Evolutionary conservation across 2,797 vertebrate species (phyloP).

Genomic region (Eulemur mongoz): DNA sequence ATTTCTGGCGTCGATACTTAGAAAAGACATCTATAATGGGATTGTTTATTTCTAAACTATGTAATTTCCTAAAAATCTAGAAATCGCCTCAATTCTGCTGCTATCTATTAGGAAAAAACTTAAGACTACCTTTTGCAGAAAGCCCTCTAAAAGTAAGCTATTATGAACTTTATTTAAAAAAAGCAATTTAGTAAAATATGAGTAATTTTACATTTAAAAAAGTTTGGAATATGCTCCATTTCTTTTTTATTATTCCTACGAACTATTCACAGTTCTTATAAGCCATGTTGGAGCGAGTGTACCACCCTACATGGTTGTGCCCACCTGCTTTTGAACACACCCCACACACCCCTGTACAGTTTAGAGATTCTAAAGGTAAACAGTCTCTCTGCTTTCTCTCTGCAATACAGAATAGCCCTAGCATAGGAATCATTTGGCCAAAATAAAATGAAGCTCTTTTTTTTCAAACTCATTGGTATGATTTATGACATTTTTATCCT

Average conservation of each 20-base stretch:
- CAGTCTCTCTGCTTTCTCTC: background rate
- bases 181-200: slow-evolving; percentile 12
- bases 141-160: background rate
- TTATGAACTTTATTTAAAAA: background rate
- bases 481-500: background rate
- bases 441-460: background rate
- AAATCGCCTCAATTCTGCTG: background rate
- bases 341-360: fast-evolving
- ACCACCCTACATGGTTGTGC: background rate
- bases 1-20: background rate
- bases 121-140: slow-evolving; percentile 12
- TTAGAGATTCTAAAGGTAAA: background rate
- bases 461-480: background rate
- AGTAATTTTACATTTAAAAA: background rate
- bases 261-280: background rate
- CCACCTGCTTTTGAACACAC: background rate
- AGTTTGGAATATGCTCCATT: background rate
- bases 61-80: slow-evolving; percentile 25
- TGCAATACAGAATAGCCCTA: background rate
- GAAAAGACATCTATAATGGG: background rate
- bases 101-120: background rate
- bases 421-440: background rate
- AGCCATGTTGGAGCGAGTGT: background rate
- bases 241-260: background rate
- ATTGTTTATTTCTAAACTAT: background rate